These are phyloP conservation scores for Myiotriccus ornatus DNA, from an alignment of 2,797 vertebrate genomes.

Conservation along the genomic window DNA sequence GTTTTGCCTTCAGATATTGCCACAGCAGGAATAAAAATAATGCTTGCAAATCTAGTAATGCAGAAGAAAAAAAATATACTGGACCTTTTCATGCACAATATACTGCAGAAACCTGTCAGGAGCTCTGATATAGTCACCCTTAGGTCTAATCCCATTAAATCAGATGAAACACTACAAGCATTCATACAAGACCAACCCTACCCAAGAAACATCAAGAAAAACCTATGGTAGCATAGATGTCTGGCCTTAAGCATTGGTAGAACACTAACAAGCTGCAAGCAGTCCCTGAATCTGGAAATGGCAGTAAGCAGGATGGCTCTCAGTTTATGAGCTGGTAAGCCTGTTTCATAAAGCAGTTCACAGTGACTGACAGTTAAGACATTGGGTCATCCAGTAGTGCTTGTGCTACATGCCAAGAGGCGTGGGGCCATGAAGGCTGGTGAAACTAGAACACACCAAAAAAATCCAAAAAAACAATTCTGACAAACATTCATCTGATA, in stretches of 20 bases:
- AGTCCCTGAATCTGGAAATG: slow-evolving; percentile 64
- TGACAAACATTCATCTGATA: background rate
- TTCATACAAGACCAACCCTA: slow-evolving; percentile 35
- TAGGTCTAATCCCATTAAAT: slow-evolving; percentile 68
- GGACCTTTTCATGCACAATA: slow-evolving; percentile 16
- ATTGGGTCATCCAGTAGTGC: slow-evolving; percentile 30
- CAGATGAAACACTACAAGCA: slow-evolving; percentile 54
- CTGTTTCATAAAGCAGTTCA: slow-evolving; percentile 54
- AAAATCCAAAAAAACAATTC: background rate
- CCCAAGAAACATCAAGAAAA: slow-evolving; percentile 56
- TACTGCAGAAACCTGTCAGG: slow-evolving; percentile 49
- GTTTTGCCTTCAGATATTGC: slow-evolving; percentile 13
- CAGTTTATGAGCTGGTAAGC: slow-evolving; percentile 70
- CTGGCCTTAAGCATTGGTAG: slow-evolving; percentile 46
- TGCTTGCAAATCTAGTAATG: slow-evolving; percentile 5
- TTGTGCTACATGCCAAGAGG: slow-evolving; percentile 45
- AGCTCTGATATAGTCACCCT: slow-evolving; percentile 49
- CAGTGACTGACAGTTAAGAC: slow-evolving; percentile 66
- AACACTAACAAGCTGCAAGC: slow-evolving; percentile 63
- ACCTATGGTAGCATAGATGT: slow-evolving; percentile 3
- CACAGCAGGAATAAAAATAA: background rate
- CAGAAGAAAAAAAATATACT: background rate
- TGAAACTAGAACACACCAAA: background rate
- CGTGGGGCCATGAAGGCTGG: slow-evolving; percentile 38
- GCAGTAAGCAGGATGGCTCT: slow-evolving; percentile 71